Evolutionary conservation across 1,140 invertebrate genomes (phyloP).

Genomic region (Manduca sexta): DNA sequence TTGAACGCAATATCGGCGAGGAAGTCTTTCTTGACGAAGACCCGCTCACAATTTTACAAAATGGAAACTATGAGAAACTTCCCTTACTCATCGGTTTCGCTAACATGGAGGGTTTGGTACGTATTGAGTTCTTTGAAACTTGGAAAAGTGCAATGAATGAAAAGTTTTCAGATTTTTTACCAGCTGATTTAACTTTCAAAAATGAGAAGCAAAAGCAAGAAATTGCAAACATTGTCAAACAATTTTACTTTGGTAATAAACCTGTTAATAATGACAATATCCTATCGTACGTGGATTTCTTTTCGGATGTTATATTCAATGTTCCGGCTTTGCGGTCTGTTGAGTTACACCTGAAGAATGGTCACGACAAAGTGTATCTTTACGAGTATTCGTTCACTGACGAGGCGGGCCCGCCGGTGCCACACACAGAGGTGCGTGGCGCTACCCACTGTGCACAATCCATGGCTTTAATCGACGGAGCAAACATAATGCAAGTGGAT

Average conservation of each 20-base stretch:
- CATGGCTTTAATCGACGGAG: conserved; percentile 19
- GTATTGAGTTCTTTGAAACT: conserved; percentile 1
- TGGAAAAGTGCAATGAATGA: conserved; percentile 18
- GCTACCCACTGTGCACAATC: conserved; percentile 37
- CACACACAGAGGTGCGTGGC: conserved; percentile 24
- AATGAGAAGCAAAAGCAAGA: conserved; percentile 12
- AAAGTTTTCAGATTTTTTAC: conserved; percentile 23
- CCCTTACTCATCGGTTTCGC: conserved; percentile 9
- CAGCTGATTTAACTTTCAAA: conserved; percentile 19
- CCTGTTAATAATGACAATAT: conserved; percentile 9
- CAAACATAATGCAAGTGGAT: no score
- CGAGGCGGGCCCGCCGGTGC: conserved; percentile 10
- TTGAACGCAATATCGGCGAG: conserved; percentile 12
- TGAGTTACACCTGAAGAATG: conserved; percentile 24
- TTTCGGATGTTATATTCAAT: conserved; percentile 19
- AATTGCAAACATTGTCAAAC: conserved; percentile 13
- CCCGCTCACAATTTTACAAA: conserved; percentile 12
- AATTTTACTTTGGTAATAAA: conserved; percentile 22
- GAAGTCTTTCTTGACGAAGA: conserved; percentile 16
- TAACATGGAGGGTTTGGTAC: conserved; percentile 18
- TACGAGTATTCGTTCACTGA: conserved; percentile 39
- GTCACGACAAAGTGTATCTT: conserved; percentile 37
- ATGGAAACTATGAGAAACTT: conserved; percentile 3
- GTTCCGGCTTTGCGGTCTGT: conserved; percentile 22
- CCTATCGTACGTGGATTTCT: conserved; percentile 17